Evolutionary conservation across 2,888 invertebrate species (phyloP).

Genomic region (Aromia moschata): DNA sequence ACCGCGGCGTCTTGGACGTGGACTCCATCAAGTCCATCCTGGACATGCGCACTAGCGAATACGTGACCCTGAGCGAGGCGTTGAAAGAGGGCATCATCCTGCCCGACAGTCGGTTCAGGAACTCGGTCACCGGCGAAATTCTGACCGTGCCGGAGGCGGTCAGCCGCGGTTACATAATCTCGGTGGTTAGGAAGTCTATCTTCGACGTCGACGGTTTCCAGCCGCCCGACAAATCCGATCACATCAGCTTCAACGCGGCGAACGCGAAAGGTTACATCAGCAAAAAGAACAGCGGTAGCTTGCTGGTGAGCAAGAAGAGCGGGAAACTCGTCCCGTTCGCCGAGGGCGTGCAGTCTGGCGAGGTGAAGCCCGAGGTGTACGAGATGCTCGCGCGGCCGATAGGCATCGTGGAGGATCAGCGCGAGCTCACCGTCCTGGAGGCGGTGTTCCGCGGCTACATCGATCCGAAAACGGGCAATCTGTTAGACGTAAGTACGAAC

Average conservation of each 20-base stretch:
- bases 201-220: slow-evolving; percentile 93
- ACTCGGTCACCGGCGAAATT: slow-evolving; percentile 77
- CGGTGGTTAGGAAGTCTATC: slow-evolving; percentile 86
- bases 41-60: slow-evolving; percentile 80
- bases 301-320: slow-evolving; percentile 76
- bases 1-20: slow-evolving; percentile 86
- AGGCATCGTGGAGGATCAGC: slow-evolving; percentile 79
- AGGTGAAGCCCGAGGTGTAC: slow-evolving; percentile 84
- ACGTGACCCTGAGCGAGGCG: slow-evolving; percentile 86
- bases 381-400: slow-evolving; percentile 86
- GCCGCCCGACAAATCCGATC: slow-evolving; percentile 82
- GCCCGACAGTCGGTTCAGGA: slow-evolving; percentile 78
- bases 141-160: slow-evolving; percentile 87
- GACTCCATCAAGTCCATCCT: slow-evolving; percentile 85
- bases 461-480: slow-evolving; percentile 87
- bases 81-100: slow-evolving; percentile 82
- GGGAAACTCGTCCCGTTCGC: slow-evolving; percentile 80
- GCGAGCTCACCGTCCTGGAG: slow-evolving; percentile 85
- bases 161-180: slow-evolving; percentile 86
- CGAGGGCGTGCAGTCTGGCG: slow-evolving; percentile 80
- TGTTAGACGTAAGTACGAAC: slow-evolving; percentile 78
- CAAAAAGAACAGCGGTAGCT: slow-evolving; percentile 75
- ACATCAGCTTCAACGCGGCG: slow-evolving; percentile 85
- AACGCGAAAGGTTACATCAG: slow-evolving; percentile 80
- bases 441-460: slow-evolving; percentile 87